Conservation (phyloP, 2,113 vertebrate genomes). For the Clarias gariepinus region DNA sequence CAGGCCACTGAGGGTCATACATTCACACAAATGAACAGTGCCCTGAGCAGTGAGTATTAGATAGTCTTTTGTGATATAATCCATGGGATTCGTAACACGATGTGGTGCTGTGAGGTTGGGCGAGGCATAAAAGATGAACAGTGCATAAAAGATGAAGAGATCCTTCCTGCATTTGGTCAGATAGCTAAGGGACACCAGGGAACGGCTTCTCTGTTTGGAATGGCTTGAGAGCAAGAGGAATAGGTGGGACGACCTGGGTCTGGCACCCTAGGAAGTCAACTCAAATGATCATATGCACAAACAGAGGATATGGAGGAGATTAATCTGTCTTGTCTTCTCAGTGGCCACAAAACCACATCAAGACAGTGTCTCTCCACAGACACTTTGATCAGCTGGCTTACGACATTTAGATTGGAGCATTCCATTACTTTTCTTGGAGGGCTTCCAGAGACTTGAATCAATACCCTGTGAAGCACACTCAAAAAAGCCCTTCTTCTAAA, state of each 20-base stretch:
- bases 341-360: conserved; percentile 71
- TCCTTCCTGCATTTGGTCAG: conserved; percentile 52
- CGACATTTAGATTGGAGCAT: conserved; percentile 63
- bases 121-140: conserved; percentile 5
- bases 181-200: conserved; percentile 35
- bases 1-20: conserved; percentile 22
- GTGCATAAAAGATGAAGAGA: conserved; percentile 38
- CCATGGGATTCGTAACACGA: conserved; percentile 29
- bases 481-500: conserved; percentile 30
- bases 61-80: conserved; percentile 33
- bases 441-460: conserved; percentile 48
- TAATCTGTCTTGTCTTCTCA: conserved; percentile 64
- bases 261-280: conserved; percentile 57
- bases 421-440: conserved; percentile 58
- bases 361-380: conserved; percentile 60
- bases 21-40: conserved; percentile 3
- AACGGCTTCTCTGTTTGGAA: conserved; percentile 52
- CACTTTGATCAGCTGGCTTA: conserved; percentile 69
- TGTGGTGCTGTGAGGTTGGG: conserved; percentile 29
- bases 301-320: conserved; percentile 66
- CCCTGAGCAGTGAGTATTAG: not conserved
- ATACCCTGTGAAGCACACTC: conserved; percentile 47
- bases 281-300: conserved; percentile 58
- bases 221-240: conserved; percentile 56
- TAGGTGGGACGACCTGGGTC: conserved; percentile 62